A percentile compares a stretch with the other conserved stretches of the same genome.
phyloP scores from a whole-genome alignment of 2,113 vertebrate genomes.

The Ictalurus furcatus region DNA sequence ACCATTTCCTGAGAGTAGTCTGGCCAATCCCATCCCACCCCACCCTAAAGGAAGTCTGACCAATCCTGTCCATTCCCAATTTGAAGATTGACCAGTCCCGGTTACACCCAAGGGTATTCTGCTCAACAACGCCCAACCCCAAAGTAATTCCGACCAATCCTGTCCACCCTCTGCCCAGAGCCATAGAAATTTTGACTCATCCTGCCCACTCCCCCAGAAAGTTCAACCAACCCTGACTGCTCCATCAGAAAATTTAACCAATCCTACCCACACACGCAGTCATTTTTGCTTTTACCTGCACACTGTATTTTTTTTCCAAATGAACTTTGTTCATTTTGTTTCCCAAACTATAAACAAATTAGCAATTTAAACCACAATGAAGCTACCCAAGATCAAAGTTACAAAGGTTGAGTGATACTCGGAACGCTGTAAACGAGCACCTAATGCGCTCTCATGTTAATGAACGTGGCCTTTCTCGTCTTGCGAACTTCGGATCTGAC shows the following conservation, averaged over 20 bases:
- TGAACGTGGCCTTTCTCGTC: not conserved
- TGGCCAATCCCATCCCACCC: too few species aligned
- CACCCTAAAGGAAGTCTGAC: not conserved
- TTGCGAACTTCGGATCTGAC: not conserved
- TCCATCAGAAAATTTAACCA: not conserved
- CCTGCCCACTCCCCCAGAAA: not conserved
- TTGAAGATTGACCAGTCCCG: too few species aligned
- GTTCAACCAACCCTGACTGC: too few species aligned
- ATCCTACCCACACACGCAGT: too few species aligned
- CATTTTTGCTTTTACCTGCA: not conserved
- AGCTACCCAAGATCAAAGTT: not conserved
- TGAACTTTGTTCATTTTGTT: not conserved
- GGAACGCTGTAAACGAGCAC: not conserved
- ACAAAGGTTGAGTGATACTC: not conserved
- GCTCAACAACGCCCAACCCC: too few species aligned
- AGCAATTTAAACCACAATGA: not conserved
- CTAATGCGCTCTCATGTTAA: not conserved
- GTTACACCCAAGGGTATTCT: not conserved
- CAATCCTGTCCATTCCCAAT: not conserved
- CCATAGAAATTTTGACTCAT: not conserved
- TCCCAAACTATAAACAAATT: not conserved
- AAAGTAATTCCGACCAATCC: not conserved
- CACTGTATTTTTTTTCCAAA: not conserved
- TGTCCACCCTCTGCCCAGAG: not conserved
- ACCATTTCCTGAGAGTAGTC: too few species aligned